Conservation (phyloP, 2,888 invertebrate genomes). For the Phortica magna region DNA sequence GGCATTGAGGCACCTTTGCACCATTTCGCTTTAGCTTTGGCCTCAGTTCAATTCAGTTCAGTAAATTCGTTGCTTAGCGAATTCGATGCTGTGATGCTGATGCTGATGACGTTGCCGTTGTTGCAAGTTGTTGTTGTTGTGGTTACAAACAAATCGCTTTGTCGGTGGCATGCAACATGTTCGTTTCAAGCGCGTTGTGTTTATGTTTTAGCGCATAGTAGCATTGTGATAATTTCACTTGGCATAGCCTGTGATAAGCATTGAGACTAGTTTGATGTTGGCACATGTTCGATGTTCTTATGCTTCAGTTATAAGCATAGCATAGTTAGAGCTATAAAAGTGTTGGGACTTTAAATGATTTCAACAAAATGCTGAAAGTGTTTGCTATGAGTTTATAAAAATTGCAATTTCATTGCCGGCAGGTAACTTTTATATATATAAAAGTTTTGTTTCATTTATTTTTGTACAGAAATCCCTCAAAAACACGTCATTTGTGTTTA, state of each 20-base stretch:
- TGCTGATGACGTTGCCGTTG: background rate
- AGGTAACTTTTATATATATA: slow-evolving; percentile 62
- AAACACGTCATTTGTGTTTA: background rate
- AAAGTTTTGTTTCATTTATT: slow-evolving; percentile 72
- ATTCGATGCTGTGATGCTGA: background rate
- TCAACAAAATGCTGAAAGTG: background rate
- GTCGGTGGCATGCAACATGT: slow-evolving; percentile 49
- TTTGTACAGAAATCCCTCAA: slow-evolving; percentile 35
- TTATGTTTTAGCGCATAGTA: slow-evolving; percentile 58
- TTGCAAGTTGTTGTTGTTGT: background rate
- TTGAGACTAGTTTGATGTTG: slow-evolving; percentile 65
- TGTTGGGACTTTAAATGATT: background rate
- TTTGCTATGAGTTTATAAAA: slow-evolving; percentile 52
- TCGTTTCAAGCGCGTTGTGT: slow-evolving; percentile 55
- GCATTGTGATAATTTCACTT: slow-evolving; percentile 67
- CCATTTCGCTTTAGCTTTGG: slow-evolving; percentile 21
- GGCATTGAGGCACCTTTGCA: slow-evolving; percentile 32
- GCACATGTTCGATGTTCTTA: slow-evolving; percentile 63
- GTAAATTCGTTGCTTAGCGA: background rate
- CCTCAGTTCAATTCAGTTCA: slow-evolving; percentile 16
- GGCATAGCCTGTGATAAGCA: slow-evolving; percentile 63
- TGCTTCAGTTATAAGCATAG: background rate
- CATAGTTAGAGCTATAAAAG: background rate
- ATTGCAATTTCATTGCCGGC: slow-evolving; percentile 64
- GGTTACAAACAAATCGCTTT: background rate